phyloP scores from a whole-genome alignment of 2,113 vertebrate genomes.

The Thamnophis sirtalis region DNA sequence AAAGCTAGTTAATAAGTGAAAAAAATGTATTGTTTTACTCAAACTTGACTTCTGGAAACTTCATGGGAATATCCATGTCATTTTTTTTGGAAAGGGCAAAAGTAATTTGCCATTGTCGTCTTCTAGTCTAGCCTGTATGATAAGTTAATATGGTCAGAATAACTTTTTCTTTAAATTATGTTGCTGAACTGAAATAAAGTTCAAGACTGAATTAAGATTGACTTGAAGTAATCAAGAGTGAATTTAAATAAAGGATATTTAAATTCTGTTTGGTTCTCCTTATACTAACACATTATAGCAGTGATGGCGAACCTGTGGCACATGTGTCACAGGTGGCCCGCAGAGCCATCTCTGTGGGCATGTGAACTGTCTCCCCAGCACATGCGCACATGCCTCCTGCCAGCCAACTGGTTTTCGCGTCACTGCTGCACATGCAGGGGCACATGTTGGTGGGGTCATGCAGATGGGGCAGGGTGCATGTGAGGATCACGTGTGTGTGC shows the following conservation, averaged over 20 bases:
- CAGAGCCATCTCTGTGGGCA: no score
- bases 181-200: neutral
- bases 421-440: no score
- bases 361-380: no score
- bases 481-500: no score
- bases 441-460: no score
- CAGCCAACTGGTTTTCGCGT: no score
- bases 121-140: neutral
- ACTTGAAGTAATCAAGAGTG: neutral
- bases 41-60: neutral
- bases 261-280: neutral
- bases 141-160: neutral
- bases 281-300: neutral
- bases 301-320: no score
- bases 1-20: neutral
- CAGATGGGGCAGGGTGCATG: no score
- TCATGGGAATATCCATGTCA: neutral
- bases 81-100: neutral
- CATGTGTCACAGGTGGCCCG: no score
- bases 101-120: neutral
- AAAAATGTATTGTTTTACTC: neutral
- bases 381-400: no score
- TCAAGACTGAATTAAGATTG: neutral
- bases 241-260: neutral
- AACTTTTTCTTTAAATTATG: neutral